Conservation (phyloP, 1,140 invertebrate species). For the Panulirus ornatus region DNA sequence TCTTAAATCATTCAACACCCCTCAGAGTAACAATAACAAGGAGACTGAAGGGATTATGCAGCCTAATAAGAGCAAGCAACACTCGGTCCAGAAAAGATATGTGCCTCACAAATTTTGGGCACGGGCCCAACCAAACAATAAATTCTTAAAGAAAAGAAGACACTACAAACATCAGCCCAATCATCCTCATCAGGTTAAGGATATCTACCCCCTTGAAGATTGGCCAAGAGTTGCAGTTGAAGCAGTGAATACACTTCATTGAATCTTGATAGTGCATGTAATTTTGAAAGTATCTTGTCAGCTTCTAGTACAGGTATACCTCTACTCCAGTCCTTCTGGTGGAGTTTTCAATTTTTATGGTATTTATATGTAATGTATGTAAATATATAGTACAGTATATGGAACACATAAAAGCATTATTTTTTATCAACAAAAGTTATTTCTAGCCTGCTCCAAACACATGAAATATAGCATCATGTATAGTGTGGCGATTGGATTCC, state of each 20-base stretch:
- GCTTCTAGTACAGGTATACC: too few relatives aligned
- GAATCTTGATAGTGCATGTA: background rate
- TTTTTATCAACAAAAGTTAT: too few relatives aligned
- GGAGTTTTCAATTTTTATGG: too few relatives aligned
- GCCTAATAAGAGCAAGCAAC: background rate
- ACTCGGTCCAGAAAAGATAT: conserved; percentile 27
- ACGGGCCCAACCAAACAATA: conserved; percentile 45
- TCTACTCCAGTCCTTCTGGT: too few relatives aligned
- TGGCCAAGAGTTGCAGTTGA: background rate
- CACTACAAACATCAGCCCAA: background rate
- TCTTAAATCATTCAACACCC: conserved; percentile 17
- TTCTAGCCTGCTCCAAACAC: background rate
- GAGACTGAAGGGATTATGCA: background rate
- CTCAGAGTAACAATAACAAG: background rate
- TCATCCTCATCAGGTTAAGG: background rate
- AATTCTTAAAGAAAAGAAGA: conserved; percentile 27
- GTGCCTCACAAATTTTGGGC: conserved; percentile 61
- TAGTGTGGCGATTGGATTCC: too few relatives aligned
- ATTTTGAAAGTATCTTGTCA: too few relatives aligned
- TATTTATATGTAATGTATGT: too few relatives aligned
- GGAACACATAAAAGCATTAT: too few relatives aligned
- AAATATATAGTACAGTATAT: too few relatives aligned
- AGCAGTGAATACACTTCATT: background rate
- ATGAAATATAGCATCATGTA: too few relatives aligned
- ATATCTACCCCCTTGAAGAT: background rate